Evolutionary conservation across 2,797 vertebrate genomes (phyloP), one percentile per base, ranked within the genome.

Genomic region (Tympanoctomys barrerae): DNA sequence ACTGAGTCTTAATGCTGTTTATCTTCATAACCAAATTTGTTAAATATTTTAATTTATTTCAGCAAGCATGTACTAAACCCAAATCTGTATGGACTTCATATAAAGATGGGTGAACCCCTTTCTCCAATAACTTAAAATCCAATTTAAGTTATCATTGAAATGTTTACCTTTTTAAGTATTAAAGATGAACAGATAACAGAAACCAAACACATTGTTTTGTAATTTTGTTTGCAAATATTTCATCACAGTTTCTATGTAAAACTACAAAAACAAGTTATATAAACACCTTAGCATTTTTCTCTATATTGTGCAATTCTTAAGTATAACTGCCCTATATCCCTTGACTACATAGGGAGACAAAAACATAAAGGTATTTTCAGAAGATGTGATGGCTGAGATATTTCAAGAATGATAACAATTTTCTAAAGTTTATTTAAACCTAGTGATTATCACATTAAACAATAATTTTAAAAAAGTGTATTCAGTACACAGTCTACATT

Each of bases 171-270:
- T 90, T 87, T n/a, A 88, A 92, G 62, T 75, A 89, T 70, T 84
- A 73, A 90, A 86, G 59, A 49, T 21, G 75, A 84, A 75, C 26
- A 91, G 62, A 84, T 70, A 59, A 88, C 4, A 61, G 42, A 90
- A 86, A 89, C 26, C 54, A 90, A 42, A 71, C 36, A 85, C 13
- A 78, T 9, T 61, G 81, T 79, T 85, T 95, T 91, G 21, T 31
- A 87, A 83, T 94, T 96, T 82, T 62, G 80, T 66, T 9, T 85
- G 28, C 81, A 88, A 86, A 83, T 83, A 75, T 73, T 64, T 96
- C 26, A 86, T 82, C 21, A 94, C 91, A n/a, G 46, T 93, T 95
- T 91, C 85, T 91, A 57, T 73, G 21, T 52, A 94, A 94, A 96
- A 33, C 9, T 82, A 86, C 9, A 96, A 70, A 88, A 93, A 24